Base-by-base conservation (phyloP, 2,797 vertebrate genomes). In the Gymnoscopelus braueri region DNA sequence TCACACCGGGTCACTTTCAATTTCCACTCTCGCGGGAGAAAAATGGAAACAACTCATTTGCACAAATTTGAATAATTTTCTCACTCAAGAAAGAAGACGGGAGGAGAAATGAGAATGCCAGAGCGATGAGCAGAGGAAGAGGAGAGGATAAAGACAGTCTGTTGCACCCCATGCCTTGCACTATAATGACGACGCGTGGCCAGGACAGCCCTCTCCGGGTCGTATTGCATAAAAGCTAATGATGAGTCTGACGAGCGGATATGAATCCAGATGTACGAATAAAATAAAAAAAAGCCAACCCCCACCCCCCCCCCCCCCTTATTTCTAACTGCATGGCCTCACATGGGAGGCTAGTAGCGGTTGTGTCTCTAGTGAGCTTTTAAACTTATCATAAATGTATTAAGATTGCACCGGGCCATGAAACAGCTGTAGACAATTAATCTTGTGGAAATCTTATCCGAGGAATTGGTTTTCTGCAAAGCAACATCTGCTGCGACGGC, bases 331-430 rank as follows among this genome's bases (percentile, higher is more conserved):
- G 32, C 32, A 13, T 14, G 14, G n/a, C 4, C 11, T 50, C 48
- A 50, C 48, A 35, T 0, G 32, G 26, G 32, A 35, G 32, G 32
- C 32, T 6, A 6, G 32, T 35, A 35, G 32, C 32, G 32, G 5
- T 5, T 35, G 32, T 94, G 94, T 95, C 96, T 95, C 95, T 89
- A 87, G 93, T 91, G 95, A 96, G 95, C 96, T 95, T 95, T 97
- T 98, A 98, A 97, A 99, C 97, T 96, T 95, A 97, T 98, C 98
- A 98, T 96, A 98, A 99, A 99, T 97, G 97, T 97, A 98, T 98
- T 97, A 98, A 97, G 97, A 98, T 98, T 96, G 96, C 96, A 95
- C 94, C 95, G 95, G 95, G 96, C 97, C 97, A 97, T 96, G 96
- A 97, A 98, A 98, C 97, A 99, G 97, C 96, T 98, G 97, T 95